Conservation (phyloP, 2,888 invertebrate species). For the Dorcus parallelipipedus region DNA sequence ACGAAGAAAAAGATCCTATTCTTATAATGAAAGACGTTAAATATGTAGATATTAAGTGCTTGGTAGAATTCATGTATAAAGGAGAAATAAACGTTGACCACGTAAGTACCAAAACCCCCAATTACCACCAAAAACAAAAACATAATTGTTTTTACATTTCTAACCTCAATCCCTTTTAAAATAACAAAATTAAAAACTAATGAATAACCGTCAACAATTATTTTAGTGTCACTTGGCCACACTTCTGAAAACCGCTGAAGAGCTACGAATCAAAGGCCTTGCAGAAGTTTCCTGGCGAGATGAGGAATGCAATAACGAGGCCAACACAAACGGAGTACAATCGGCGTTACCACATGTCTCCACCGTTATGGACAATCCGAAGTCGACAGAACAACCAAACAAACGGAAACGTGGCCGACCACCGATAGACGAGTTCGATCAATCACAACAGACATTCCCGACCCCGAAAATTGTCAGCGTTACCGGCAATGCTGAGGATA, state of each 20-base stretch:
- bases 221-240: slow-evolving; percentile 81
- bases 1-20: slow-evolving; percentile 76
- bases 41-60: slow-evolving; percentile 83
- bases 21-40: slow-evolving; percentile 88
- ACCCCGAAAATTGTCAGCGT: slow-evolving; percentile 34
- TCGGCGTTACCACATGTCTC: slow-evolving; percentile 46
- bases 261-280: slow-evolving; percentile 85
- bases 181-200: background rate
- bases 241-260: slow-evolving; percentile 86
- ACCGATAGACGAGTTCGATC: slow-evolving; percentile 61
- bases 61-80: slow-evolving; percentile 93
- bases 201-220: background rate
- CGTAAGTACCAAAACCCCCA: slow-evolving; percentile 58
- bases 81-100: slow-evolving; percentile 94
- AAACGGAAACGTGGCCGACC: slow-evolving; percentile 66
- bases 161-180: background rate
- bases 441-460: slow-evolving; percentile 31
- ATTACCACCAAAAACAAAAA: background rate
- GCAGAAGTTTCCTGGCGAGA: slow-evolving; percentile 87
- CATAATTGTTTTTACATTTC: background rate
- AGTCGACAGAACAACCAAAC: slow-evolving; percentile 43
- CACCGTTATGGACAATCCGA: slow-evolving; percentile 46
- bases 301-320: slow-evolving; percentile 47
- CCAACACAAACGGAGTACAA: slow-evolving; percentile 36
- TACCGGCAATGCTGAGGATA: slow-evolving; percentile 43